Evolutionary conservation across 1,140 invertebrate genomes (phyloP).

Genomic region (Nomia melanderi): DNA sequence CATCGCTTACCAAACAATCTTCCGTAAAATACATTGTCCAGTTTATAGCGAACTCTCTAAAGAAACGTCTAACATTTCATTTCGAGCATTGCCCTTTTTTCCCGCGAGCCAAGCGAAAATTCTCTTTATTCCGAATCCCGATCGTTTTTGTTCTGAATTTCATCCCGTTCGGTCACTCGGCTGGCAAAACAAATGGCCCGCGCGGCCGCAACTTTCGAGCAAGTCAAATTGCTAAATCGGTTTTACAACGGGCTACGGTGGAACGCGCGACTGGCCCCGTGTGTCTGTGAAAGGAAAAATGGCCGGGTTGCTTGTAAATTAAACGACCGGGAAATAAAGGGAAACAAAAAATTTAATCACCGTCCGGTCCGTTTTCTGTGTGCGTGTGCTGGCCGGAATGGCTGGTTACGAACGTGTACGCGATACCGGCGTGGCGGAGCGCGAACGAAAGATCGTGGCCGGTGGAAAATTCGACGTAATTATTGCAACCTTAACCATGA

Average conservation of each 20-base stretch:
- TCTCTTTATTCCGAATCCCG: too few relatives aligned
- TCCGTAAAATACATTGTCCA: background rate
- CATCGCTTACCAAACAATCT: background rate
- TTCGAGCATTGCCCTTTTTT: too few relatives aligned
- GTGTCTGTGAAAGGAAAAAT: background rate
- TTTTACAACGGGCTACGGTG: background rate
- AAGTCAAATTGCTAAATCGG: slow-evolving; percentile 23
- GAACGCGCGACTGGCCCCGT: too few relatives aligned
- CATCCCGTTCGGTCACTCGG: background rate
- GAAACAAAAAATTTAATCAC: slow-evolving; percentile 3
- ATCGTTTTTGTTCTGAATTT: background rate
- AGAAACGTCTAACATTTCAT: too few relatives aligned
- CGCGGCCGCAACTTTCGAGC: background rate
- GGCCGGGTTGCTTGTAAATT: background rate
- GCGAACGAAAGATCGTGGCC: slow-evolving; percentile 22
- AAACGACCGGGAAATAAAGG: background rate
- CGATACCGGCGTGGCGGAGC: background rate
- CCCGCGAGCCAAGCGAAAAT: too few relatives aligned
- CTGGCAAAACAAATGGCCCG: background rate
- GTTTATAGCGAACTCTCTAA: too few relatives aligned
- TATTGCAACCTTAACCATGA: slow-evolving; percentile 44
- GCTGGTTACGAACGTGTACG: background rate
- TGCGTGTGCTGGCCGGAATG: too few relatives aligned
- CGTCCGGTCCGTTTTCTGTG: background rate
- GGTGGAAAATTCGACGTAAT: slow-evolving; percentile 42